phyloP scores from a whole-genome alignment of 1,140 invertebrate genomes.

The Delia radicum region DNA sequence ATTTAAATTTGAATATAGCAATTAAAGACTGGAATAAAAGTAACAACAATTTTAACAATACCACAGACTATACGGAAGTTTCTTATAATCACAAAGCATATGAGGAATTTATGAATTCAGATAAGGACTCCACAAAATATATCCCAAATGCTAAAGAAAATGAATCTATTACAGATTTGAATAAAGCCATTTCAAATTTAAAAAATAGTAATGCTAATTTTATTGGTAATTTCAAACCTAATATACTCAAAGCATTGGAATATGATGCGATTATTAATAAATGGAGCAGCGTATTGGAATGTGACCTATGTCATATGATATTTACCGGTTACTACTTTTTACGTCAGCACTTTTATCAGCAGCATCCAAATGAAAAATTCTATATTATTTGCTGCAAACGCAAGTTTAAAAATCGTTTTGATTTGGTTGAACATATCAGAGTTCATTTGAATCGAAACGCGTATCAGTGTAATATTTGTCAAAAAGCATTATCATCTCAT shows the following conservation, averaged over 20 bases:
- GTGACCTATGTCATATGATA: conserved; percentile 34
- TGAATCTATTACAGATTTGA: too few species aligned
- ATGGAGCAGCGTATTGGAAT: conserved; percentile 33
- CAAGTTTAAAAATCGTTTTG: conserved; percentile 36
- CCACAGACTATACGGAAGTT: too few species aligned
- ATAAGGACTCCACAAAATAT: too few species aligned
- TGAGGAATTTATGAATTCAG: too few species aligned
- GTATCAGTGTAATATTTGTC: conserved; percentile 31
- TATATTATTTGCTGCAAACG: conserved; percentile 36
- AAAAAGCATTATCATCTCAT: not conserved
- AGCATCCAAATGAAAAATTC: conserved; percentile 14
- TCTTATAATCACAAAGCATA: too few species aligned
- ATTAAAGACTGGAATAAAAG: too few species aligned
- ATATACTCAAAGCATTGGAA: not conserved
- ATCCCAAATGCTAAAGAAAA: too few species aligned
- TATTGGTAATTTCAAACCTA: too few species aligned
- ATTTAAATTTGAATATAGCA: too few species aligned
- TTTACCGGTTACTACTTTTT: not conserved
- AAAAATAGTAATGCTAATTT: too few species aligned
- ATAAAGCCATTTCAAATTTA: too few species aligned
- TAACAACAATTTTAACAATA: too few species aligned
- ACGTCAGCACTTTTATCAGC: not conserved
- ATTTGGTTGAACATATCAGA: conserved; percentile 39
- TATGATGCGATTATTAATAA: not conserved
- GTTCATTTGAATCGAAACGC: conserved; percentile 38